Conservation (phyloP, 2,113 vertebrate species). For the Trogon surrucura region DNA sequence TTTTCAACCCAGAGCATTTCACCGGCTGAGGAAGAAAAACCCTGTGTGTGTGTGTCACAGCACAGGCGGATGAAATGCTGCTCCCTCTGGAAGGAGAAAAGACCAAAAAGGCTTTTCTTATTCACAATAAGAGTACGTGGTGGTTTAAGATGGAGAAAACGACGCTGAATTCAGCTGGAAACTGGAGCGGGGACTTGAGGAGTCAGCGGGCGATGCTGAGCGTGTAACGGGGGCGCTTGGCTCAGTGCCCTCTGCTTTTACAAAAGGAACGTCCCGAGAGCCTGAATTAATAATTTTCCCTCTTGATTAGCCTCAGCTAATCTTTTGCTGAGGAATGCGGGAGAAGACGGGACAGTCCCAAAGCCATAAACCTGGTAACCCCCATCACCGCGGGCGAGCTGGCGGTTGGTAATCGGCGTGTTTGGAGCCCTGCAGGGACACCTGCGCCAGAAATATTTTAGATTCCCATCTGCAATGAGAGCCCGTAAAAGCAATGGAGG, state of each 20-base stretch:
- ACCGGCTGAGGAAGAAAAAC: background rate
- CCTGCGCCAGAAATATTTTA: background rate
- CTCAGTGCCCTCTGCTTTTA: background rate
- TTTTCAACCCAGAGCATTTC: background rate
- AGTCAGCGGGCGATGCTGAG: accelerated
- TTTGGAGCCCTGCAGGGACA: background rate
- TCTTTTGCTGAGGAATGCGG: background rate
- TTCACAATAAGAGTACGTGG: background rate
- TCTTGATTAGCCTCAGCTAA: background rate
- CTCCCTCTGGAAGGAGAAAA: background rate
- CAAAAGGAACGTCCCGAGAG: background rate
- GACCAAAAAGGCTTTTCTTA: background rate
- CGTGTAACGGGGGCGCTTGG: accelerated
- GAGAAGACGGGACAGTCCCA: background rate
- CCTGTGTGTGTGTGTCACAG: accelerated
- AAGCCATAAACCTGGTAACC: background rate
- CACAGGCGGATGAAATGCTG: background rate
- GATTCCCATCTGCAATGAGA: background rate
- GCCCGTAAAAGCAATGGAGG: background rate
- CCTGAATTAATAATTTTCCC: background rate
- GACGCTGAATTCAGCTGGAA: background rate
- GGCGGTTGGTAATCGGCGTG: background rate
- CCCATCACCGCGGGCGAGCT: background rate
- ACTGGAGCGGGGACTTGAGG: background rate
- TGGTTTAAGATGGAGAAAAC: background rate